These are phyloP conservation scores for Antennarius striatus DNA, from an alignment of 2,113 vertebrate species.

Conservation along the genomic window DNA sequence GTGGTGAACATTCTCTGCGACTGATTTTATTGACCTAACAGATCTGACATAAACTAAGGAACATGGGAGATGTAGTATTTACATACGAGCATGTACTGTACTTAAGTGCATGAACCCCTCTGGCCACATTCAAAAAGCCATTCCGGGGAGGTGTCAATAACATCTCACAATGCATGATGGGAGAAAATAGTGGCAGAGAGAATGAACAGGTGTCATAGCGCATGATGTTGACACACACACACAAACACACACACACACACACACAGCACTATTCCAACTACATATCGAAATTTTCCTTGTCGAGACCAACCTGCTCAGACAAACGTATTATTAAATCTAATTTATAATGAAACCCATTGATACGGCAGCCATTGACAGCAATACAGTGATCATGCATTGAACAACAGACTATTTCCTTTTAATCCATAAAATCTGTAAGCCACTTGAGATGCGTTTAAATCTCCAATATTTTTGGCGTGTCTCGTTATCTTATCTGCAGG, in stretches of 20 bases:
- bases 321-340: no score
- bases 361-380: no score
- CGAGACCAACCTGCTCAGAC: not conserved
- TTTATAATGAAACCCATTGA: no score
- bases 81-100: not conserved
- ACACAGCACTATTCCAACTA: not conserved
- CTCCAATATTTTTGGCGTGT: no score
- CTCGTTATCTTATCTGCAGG: no score
- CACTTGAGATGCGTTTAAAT: no score
- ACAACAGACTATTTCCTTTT: no score
- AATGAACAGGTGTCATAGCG: constrained; percentile 71
- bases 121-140: constrained; percentile 34
- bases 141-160: constrained; percentile 47
- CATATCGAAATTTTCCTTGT: not conserved
- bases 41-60: not conserved
- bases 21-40: no score
- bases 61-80: not conserved
- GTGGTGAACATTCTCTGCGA: no score
- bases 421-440: no score
- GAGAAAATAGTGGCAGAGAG: constrained; percentile 51
- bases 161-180: constrained; percentile 47
- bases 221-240: constrained; percentile 44
- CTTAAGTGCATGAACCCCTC: not conserved
- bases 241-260: constrained; percentile 3
- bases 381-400: no score